These are phyloP conservation scores for Colletes gigas DNA, from an alignment of 1,140 invertebrate genomes.

Conservation along the genomic window DNA sequence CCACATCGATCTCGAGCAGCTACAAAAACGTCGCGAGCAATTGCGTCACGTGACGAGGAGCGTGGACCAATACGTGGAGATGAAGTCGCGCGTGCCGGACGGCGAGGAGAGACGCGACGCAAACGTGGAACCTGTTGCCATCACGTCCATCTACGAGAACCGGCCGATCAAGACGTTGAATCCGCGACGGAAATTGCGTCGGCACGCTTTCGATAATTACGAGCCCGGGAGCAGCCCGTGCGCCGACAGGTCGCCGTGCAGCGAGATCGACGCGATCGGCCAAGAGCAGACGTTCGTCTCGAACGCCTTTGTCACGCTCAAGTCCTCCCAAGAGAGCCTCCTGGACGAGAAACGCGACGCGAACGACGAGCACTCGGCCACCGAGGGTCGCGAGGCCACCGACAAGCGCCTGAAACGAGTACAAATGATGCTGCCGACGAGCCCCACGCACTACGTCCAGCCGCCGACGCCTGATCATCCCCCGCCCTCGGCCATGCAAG, in stretches of 20 bases:
- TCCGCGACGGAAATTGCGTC: slow-evolving; percentile 85
- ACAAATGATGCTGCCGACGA: slow-evolving; percentile 85
- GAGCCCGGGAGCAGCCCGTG: slow-evolving; percentile 79
- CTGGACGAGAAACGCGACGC: slow-evolving; percentile 81
- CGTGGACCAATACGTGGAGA: slow-evolving; percentile 89
- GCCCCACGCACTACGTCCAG: slow-evolving; percentile 94
- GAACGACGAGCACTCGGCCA: slow-evolving; percentile 74
- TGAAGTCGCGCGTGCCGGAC: slow-evolving; percentile 83
- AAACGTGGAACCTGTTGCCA: slow-evolving; percentile 85
- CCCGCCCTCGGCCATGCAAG: slow-evolving; percentile 94
- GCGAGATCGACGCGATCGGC: slow-evolving; percentile 71
- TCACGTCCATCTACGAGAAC: slow-evolving; percentile 88
- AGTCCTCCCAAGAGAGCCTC: slow-evolving; percentile 85
- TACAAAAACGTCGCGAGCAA: slow-evolving; percentile 82
- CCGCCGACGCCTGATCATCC: slow-evolving; percentile 97
- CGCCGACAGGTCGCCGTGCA: slow-evolving; percentile 79
- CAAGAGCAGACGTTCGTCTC: slow-evolving; percentile 82
- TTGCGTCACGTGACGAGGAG: slow-evolving; percentile 86
- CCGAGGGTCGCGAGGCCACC: slow-evolving; percentile 68
- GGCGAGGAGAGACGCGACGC: slow-evolving; percentile 74
- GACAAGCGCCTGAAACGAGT: slow-evolving; percentile 77
- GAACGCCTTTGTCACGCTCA: slow-evolving; percentile 83
- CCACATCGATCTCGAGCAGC: slow-evolving; percentile 86
- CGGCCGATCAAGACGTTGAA: slow-evolving; percentile 87
- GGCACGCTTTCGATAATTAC: slow-evolving; percentile 85